Evolutionary conservation across 2,888 invertebrate species (phyloP), one percentile per base, ranked within the genome.

Genomic region (Panzeria rudis): DNA sequence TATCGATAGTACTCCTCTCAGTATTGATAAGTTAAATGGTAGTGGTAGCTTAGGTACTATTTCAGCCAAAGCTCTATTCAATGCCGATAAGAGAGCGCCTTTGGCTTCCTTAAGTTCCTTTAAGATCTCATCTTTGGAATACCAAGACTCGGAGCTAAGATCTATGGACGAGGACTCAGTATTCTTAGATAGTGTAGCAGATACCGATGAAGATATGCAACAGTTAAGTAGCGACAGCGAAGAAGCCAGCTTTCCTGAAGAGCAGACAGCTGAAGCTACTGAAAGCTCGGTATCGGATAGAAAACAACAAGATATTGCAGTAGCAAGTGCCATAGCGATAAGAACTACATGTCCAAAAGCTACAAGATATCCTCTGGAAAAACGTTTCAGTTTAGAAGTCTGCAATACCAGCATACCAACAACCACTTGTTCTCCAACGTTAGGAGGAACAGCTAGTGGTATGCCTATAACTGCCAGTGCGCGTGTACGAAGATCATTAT

Each of bases 171-270:
- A 97, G 92, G 97, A 97, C 91, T 97, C 97, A 23, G 96, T 97
- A 81, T 97, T 97, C 91, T 94, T 95, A 78, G 96, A 96, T 90
- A 95, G 95, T 84, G 93, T 93, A 44, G 93, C 93, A 87, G 96
- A 97, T 88, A 97, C 97, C 17, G 97, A 97, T 90, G 96, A 97
- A 89, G 97, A 97, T 89, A 95, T 97, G 88, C 96, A 96, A 89
- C 96, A 96, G 89, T 95, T 97, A 90, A 96, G 96, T 83, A 97
- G 97, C 50, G 97, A 97, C 90, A 97, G 96, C 89, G 96, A 96
- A 87, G 95, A 95, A 81, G 93, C 89, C 23, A 91, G 90, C 84
- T 84, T 88, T 15, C 87, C 87, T 13, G 89, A 88, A 64, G 87
- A 87, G 20, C 86, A 78, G 35, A 75, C 83, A 62, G 73, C 71